Percentiles rank a stretch among this genome's conserved stretches.
Evolutionary conservation across 2,888 invertebrate species (phyloP).

Genomic region (Crematogaster levior): DNA sequence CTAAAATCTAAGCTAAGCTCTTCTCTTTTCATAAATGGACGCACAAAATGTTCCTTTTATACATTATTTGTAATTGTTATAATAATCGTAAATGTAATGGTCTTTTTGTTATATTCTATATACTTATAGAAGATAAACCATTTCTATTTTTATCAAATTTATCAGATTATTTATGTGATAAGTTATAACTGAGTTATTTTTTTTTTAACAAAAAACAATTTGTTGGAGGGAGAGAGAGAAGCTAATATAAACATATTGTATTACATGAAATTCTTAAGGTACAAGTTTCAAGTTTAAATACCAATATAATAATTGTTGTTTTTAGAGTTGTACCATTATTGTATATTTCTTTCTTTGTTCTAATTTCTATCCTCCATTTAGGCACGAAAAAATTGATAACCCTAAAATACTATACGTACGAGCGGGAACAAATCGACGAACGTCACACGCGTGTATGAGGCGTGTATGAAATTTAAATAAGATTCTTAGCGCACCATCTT

Average conservation of each 20-base stretch:
- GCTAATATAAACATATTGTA: background rate
- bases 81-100: background rate
- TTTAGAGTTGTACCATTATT: too few relatives aligned
- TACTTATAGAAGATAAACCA: background rate
- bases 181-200: background rate
- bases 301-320: background rate
- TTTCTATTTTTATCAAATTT: background rate
- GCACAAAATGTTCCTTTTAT: background rate
- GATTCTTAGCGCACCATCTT: background rate
- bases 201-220: too few relatives aligned
- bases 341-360: background rate
- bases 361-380: background rate
- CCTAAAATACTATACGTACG: too few relatives aligned
- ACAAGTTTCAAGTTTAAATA: background rate
- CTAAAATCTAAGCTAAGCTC: background rate
- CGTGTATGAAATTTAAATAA: background rate
- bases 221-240: background rate
- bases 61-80: background rate
- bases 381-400: background rate
- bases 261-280: background rate
- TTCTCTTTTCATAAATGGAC: background rate
- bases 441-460: background rate
- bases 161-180: background rate
- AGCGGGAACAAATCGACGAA: background rate
- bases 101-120: background rate